These are phyloP conservation scores for Cryptosula pallasiana DNA, from an alignment of 2,888 invertebrate genomes.

Conservation along the genomic window DNA sequence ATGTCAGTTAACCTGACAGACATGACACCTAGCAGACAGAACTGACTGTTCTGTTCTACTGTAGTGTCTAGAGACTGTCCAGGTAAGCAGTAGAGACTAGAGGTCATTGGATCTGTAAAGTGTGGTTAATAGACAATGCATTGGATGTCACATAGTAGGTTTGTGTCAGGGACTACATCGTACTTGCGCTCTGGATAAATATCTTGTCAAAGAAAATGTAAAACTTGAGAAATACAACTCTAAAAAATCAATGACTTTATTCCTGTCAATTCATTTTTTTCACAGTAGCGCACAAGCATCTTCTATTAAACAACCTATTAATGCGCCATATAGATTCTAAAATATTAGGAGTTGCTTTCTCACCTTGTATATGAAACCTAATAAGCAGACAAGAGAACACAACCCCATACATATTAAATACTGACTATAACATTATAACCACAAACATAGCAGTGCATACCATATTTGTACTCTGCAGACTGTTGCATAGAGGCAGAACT, in stretches of 20 bases:
- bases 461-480: constrained; percentile 27
- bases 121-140: not conserved
- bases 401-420: not conserved
- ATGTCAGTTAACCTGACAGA: constrained; percentile 69
- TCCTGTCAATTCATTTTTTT: too few relatives aligned
- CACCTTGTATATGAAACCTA: too few relatives aligned
- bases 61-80: not conserved
- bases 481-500: constrained; percentile 26
- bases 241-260: too few relatives aligned
- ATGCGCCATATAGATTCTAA: too few relatives aligned
- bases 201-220: too few relatives aligned
- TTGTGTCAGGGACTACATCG: too few relatives aligned
- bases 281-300: too few relatives aligned
- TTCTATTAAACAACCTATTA: too few relatives aligned
- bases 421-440: not conserved
- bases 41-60: constrained; percentile 28
- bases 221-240: too few relatives aligned
- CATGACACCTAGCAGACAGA: constrained; percentile 69
- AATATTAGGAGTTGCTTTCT: too few relatives aligned
- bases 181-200: too few relatives aligned
- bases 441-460: not conserved
- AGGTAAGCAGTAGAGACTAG: not conserved
- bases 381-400: not conserved
- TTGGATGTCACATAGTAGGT: not conserved
- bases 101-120: constrained; percentile 7